Percentiles rank a stretch among this genome's conserved stretches.
Conservation (phyloP, 2,797 vertebrate genomes). For the Rhinogobio ventralis region DNA sequence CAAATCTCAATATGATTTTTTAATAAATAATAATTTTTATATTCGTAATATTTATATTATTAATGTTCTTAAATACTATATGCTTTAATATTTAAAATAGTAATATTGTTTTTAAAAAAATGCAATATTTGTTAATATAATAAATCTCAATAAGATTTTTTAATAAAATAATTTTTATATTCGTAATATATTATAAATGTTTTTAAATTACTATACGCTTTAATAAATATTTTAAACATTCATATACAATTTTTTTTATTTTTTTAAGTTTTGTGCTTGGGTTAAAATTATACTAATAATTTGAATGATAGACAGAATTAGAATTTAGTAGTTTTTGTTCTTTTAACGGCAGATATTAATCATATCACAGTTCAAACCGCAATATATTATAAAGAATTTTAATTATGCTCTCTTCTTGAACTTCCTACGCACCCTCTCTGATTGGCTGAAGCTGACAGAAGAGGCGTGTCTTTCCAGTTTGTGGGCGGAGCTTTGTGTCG, state of each 20-base stretch:
- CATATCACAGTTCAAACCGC: not conserved
- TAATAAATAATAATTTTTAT: no score
- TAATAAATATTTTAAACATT: not conserved
- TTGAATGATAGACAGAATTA: not conserved
- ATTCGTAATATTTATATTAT: no score
- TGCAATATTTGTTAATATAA: not conserved
- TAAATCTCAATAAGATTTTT: not conserved
- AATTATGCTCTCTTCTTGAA: not conserved
- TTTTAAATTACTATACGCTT: not conserved
- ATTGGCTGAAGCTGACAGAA: not conserved
- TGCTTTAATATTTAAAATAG: no score
- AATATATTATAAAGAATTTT: not conserved
- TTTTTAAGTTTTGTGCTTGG: no score
- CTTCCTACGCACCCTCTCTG: not conserved
- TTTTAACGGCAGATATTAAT: not conserved
- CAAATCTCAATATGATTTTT: no score
- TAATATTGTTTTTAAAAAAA: no score
- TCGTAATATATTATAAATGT: not conserved
- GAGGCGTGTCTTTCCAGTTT: not conserved
- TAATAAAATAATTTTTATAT: not conserved
- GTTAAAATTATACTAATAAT: not conserved
- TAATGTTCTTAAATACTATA: no score
- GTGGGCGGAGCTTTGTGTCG: no score
- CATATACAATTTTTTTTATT: not conserved
- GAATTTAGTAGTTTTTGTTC: not conserved